These are phyloP conservation scores for Cyprinodon variegatus DNA, from an alignment of 2,113 vertebrate genomes.

Conservation along the genomic window DNA sequence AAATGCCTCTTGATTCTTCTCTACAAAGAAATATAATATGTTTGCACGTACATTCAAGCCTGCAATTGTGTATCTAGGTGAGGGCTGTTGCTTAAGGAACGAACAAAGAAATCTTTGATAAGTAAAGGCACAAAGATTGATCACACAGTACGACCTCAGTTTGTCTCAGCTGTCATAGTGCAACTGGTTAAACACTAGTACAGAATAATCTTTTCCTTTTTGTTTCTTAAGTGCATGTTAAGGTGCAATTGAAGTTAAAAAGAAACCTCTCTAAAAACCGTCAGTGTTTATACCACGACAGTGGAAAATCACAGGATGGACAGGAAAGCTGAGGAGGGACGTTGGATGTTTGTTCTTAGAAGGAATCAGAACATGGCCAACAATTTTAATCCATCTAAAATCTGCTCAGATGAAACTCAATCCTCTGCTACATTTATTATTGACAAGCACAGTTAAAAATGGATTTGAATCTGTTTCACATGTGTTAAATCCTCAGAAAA, in stretches of 20 bases:
- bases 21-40: background rate
- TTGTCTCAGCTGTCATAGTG: slow-evolving; percentile 40
- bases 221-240: background rate
- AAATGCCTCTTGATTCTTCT: background rate
- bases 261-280: background rate
- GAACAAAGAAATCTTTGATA: background rate
- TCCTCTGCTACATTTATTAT: slow-evolving; percentile 22
- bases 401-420: slow-evolving; percentile 47
- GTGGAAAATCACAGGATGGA: background rate
- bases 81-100: background rate
- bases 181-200: background rate
- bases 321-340: slow-evolving; percentile 5
- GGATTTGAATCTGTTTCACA: slow-evolving; percentile 23
- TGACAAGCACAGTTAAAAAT: slow-evolving; percentile 39
- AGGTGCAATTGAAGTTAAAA: background rate
- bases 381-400: slow-evolving; percentile 54
- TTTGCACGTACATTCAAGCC: background rate
- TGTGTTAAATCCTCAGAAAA: slow-evolving; percentile 27
- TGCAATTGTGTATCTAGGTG: background rate
- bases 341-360: slow-evolving; percentile 39
- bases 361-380: slow-evolving; percentile 35
- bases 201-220: background rate
- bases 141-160: slow-evolving; percentile 16
- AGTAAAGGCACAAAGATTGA: background rate
- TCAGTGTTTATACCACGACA: background rate